Base-by-base conservation (phyloP, 2,888 invertebrate species). In the Eledona agricola region DNA sequence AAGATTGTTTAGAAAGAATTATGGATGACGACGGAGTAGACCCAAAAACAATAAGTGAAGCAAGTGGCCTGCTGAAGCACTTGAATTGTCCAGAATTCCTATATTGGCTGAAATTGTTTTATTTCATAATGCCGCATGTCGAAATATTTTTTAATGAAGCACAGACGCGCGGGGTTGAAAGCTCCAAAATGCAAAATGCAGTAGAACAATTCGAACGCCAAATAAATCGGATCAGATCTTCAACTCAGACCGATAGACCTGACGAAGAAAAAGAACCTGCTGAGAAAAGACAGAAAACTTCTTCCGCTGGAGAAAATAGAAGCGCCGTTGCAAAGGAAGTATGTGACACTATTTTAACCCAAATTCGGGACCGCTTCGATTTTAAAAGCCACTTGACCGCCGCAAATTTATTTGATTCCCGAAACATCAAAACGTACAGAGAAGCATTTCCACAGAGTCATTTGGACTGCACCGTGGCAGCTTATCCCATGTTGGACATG, bases 1-100 rank as follows among this genome's bases (percentile, higher is more conserved):
- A 55, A 29, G 56, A 57, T 23, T 64, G 62, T 35, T 38, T 64
- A 42, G 57, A 58, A 26, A 47, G 23, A 51, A 60, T 64, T 19
- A 31, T 60, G 23, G 55, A 59, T 32, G 40, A 34, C 5, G 52
- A 52, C 26, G n/a, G n/a, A n/a, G 38, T 34, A 11, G 53, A 54
- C 16, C 20, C 38, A 15, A 35, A 26, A 16, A 56, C 38, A 9
- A 37, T 54, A 12, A 40, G 4, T 9, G 23, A 54, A 23, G 55
- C 59, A 4, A 17, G 15, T 23, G 54, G 43, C 4, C 26, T 61
- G 6, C 3, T 26, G 25, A 46, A 31, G 11, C 13, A 26, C 23
- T 31, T 59, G 9, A 19, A 55, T 9, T 7, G 19, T 16, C 4
- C 32, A 9, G 37, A 51, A 2, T 57, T 59, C 15, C 3, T 35